These are phyloP conservation scores for Herpetotheres cachinnans DNA, from an alignment of 2,113 vertebrate species.

Conservation along the genomic window DNA sequence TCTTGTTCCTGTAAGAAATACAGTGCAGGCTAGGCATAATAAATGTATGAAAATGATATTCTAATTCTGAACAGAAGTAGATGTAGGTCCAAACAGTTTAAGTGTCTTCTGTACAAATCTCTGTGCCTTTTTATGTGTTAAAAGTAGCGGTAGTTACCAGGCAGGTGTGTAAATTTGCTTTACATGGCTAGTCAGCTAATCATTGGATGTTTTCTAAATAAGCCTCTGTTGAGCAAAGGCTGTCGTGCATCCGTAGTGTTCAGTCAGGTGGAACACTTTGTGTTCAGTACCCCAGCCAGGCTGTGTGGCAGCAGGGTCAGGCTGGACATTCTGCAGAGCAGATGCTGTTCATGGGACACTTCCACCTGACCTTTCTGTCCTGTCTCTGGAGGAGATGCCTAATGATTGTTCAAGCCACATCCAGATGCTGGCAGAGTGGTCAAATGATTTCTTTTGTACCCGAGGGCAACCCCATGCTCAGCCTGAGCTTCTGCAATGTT, in stretches of 20 bases:
- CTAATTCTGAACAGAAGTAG: slow-evolving; percentile 8
- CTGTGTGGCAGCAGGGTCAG: not conserved
- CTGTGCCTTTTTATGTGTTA: not conserved
- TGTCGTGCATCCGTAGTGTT: not conserved
- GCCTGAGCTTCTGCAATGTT: not conserved
- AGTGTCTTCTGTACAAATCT: not conserved
- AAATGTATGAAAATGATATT: slow-evolving; percentile 50
- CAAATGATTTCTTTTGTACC: not conserved
- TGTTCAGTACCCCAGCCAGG: not conserved
- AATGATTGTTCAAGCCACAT: not conserved
- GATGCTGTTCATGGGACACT: not conserved
- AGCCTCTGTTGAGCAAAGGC: not conserved
- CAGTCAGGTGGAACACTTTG: not conserved
- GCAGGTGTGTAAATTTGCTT: not conserved
- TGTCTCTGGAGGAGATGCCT: not conserved
- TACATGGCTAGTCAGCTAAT: not conserved
- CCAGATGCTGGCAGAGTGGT: not conserved
- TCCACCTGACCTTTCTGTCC: not conserved
- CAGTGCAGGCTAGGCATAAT: slow-evolving; percentile 22
- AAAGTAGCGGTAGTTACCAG: not conserved
- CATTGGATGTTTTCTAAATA: not conserved
- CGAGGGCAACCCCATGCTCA: not conserved
- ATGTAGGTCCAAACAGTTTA: not conserved
- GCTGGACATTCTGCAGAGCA: not conserved
- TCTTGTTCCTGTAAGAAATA: slow-evolving; percentile 49